A percentile compares a stretch with the other conserved stretches of the same genome.
Conservation (phyloP, 1,140 invertebrate genomes). For the Cryptotermes secundus region DNA sequence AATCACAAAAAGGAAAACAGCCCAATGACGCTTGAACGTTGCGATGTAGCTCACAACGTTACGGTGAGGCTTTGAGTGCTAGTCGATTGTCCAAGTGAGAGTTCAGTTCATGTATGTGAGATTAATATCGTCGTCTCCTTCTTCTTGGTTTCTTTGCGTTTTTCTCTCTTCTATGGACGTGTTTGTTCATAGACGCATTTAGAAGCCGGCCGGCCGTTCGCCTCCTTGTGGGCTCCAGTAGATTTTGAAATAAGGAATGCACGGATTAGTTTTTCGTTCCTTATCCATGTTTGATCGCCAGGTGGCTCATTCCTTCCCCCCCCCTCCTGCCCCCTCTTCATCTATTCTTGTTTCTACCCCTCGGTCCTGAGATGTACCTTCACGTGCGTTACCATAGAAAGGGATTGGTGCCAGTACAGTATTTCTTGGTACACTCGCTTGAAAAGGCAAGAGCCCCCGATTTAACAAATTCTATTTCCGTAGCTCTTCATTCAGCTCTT, state of each 20-base stretch:
- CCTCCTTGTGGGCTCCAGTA: neutral
- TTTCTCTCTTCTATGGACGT: neutral
- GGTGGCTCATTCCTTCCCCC: neutral
- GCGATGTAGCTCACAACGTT: neutral
- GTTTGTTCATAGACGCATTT: neutral
- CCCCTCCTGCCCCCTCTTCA: neutral
- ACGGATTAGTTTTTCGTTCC: neutral
- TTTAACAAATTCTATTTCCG: neutral
- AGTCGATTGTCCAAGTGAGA: neutral
- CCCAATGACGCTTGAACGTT: too few species aligned
- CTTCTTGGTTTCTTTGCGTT: neutral
- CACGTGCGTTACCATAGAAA: neutral
- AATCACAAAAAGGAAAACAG: too few species aligned
- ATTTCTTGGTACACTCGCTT: neutral
- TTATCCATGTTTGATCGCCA: constrained; percentile 16
- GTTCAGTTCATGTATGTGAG: neutral
- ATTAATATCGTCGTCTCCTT: neutral
- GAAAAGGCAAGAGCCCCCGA: neutral
- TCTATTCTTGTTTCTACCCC: neutral
- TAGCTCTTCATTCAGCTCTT: too few species aligned
- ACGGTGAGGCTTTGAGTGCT: neutral
- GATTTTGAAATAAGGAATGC: constrained; percentile 3
- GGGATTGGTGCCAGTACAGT: neutral
- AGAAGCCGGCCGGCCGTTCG: neutral
- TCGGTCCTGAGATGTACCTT: neutral